A percentile compares a stretch with the other conserved stretches of the same genome.
phyloP scores from a whole-genome alignment of 2,113 vertebrate species.

The Elachura formosa region DNA sequence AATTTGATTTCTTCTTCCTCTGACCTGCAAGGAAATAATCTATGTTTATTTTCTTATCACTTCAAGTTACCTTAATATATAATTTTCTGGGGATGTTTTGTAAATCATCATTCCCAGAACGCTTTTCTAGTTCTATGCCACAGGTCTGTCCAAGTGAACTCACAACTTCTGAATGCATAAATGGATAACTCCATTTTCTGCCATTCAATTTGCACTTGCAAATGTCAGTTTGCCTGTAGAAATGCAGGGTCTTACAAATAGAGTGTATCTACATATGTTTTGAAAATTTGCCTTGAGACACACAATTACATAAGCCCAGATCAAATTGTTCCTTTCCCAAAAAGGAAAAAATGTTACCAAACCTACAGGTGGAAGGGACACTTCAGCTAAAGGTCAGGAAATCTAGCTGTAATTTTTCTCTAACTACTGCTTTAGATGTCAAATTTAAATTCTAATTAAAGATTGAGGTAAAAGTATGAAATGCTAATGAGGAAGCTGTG shows the following conservation, averaged over 20 bases:
- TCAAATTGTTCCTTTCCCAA: conserved; percentile 8
- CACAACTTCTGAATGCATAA: neutral
- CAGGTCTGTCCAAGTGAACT: neutral
- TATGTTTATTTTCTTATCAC: neutral
- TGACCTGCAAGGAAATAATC: neutral
- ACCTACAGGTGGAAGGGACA: conserved; percentile 3
- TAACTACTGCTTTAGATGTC: conserved; percentile 16
- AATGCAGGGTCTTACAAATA: neutral
- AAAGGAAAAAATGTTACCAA: neutral
- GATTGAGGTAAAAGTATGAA: neutral
- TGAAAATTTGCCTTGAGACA: neutral
- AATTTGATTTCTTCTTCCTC: neutral
- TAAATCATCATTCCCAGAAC: neutral
- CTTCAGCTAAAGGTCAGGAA: conserved; percentile 33
- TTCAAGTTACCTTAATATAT: neutral
- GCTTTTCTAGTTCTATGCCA: neutral
- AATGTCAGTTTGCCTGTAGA: conserved; percentile 5
- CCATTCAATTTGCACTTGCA: neutral
- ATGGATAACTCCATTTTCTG: neutral
- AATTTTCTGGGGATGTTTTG: neutral
- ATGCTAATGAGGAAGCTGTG: conserved; percentile 6
- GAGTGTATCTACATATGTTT: conserved; percentile 6
- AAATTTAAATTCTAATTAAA: conserved; percentile 49
- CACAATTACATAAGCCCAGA: neutral
- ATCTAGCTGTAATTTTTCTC: conserved; percentile 13